phyloP scores from a whole-genome alignment of 1,140 invertebrate species.

The Tetramorium simillimum region DNA sequence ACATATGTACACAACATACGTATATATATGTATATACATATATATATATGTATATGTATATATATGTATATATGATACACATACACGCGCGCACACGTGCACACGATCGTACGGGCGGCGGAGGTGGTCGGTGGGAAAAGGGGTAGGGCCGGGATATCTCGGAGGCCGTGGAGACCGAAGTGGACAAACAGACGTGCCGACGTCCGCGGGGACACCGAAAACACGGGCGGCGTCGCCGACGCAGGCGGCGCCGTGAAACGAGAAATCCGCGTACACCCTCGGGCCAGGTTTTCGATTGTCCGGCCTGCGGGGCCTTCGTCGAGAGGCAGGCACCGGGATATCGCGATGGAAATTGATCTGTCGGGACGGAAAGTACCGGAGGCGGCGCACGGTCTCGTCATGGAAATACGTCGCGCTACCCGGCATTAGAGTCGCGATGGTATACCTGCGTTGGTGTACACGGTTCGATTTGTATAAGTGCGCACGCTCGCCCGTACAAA shows the following conservation, averaged over 20 bases:
- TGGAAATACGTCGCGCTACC: constrained; percentile 69
- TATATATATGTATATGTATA: too few species aligned
- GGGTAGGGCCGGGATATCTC: constrained; percentile 77
- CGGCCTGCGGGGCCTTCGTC: constrained; percentile 67
- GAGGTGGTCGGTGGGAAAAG: neutral
- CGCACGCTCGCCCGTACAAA: constrained; percentile 29
- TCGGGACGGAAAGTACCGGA: constrained; percentile 66
- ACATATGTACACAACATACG: too few species aligned
- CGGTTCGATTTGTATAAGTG: constrained; percentile 50
- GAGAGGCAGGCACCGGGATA: constrained; percentile 47
- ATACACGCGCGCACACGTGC: neutral
- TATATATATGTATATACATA: too few species aligned
- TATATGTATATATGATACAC: constrained; percentile 50
- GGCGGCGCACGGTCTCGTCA: constrained; percentile 59
- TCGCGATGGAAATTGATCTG: constrained; percentile 74
- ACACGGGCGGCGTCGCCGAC: constrained; percentile 75
- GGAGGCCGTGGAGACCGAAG: constrained; percentile 78
- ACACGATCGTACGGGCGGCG: neutral
- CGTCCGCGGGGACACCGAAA: constrained; percentile 80
- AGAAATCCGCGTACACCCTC: constrained; percentile 74
- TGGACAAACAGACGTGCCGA: constrained; percentile 83
- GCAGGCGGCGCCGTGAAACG: constrained; percentile 68
- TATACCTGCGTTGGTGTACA: neutral
- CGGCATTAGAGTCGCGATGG: constrained; percentile 57
- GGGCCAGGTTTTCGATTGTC: constrained; percentile 74